Evolutionary conservation across 2,888 invertebrate species (phyloP).

Genomic region (Xanthia icteritia): DNA sequence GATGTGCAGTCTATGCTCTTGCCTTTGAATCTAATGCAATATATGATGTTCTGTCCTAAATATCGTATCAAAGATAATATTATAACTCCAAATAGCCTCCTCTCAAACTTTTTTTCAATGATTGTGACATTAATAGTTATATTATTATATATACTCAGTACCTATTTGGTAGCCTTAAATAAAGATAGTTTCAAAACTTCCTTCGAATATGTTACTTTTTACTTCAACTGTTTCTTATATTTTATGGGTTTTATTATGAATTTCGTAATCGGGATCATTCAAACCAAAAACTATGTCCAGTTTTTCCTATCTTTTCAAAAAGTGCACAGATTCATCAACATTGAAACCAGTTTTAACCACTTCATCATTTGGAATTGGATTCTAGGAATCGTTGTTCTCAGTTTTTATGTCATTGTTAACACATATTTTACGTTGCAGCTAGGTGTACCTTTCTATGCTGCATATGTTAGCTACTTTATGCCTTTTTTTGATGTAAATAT

Average conservation of each 20-base stretch:
- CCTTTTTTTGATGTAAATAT: slow-evolving; percentile 31
- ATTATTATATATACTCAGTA: background rate
- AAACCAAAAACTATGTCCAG: background rate
- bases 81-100: slow-evolving; percentile 11
- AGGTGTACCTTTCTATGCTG: background rate
- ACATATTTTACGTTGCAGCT: background rate
- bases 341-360: background rate
- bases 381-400: background rate
- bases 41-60: slow-evolving; percentile 14
- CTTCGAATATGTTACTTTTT: background rate
- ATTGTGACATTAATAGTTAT: background rate
- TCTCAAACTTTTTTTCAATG: background rate
- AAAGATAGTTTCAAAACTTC: background rate
- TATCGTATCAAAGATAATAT: slow-evolving; percentile 17
- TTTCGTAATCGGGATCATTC: background rate
- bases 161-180: background rate
- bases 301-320: slow-evolving; percentile 21
- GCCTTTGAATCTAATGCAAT: slow-evolving; percentile 16
- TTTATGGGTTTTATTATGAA: slow-evolving; percentile 1
- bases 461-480: background rate
- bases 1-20: slow-evolving; percentile 8
- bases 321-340: slow-evolving; percentile 21
- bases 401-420: background rate
- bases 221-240: background rate
- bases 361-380: slow-evolving; percentile 29